These are phyloP conservation scores for Hozukius guyotensis DNA, from an alignment of 2,797 vertebrate genomes.

Conservation along the genomic window DNA sequence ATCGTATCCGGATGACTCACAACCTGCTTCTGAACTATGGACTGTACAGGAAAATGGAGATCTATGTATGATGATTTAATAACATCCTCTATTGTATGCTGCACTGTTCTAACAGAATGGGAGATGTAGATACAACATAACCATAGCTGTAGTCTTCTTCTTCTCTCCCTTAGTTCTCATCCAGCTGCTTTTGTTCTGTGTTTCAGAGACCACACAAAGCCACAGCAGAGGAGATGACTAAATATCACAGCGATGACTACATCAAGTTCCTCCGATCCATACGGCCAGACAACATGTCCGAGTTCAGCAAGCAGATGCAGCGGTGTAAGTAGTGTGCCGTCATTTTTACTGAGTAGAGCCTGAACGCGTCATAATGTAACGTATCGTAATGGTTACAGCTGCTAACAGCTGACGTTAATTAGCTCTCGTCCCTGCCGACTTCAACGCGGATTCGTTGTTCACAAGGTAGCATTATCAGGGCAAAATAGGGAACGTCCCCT, in stretches of 20 bases:
- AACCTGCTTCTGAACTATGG: constrained; percentile 94
- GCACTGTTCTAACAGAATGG: not conserved
- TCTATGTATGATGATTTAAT: constrained; percentile 84
- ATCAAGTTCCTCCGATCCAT: constrained; percentile 94
- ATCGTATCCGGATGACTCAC: constrained; percentile 94
- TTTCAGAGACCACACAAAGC: constrained; percentile 93
- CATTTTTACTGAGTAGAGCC: no score
- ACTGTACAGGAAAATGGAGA: constrained; percentile 96
- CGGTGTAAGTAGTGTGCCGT: constrained; percentile 86
- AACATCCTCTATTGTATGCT: not conserved
- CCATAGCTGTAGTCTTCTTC: not conserved
- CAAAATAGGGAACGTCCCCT: no score
- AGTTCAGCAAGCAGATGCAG: constrained; percentile 97
- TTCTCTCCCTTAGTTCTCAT: not conserved
- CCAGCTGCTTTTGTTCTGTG: constrained; percentile 1
- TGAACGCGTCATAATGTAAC: no score
- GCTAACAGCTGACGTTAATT: no score
- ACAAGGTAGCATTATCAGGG: no score
- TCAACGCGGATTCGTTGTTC: no score
- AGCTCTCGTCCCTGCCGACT: no score
- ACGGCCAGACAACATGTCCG: constrained; percentile 94
- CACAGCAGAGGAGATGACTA: constrained; percentile 95
- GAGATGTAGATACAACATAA: not conserved
- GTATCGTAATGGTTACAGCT: no score
- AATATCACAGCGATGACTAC: constrained; percentile 96